Conservation (phyloP, 1,140 invertebrate genomes). For the Eulimnadia texana region DNA sequence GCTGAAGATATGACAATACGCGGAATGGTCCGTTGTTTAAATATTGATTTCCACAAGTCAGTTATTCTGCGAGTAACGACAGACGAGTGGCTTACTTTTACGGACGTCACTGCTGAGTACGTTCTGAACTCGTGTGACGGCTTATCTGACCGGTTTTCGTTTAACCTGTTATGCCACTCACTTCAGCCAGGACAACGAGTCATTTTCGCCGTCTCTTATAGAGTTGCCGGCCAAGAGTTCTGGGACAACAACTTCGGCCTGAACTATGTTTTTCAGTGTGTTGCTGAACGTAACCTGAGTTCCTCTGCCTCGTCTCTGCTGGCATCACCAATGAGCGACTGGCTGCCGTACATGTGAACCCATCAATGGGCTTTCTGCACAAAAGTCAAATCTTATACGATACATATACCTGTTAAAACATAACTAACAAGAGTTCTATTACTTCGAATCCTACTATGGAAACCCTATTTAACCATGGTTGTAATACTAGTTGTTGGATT, state of each 20-base stretch:
- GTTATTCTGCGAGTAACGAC: slow-evolving; percentile 73
- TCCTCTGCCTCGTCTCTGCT: slow-evolving; percentile 3
- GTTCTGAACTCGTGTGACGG: slow-evolving; percentile 79
- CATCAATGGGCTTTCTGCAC: not conserved
- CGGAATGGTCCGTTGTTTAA: slow-evolving; percentile 72
- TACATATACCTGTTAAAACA: too few relatives aligned
- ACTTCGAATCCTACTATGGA: too few relatives aligned
- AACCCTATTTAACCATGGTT: too few relatives aligned
- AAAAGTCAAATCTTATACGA: not conserved
- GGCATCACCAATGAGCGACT: not conserved
- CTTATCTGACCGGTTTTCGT: slow-evolving; percentile 68
- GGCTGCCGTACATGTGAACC: slow-evolving; percentile 13
- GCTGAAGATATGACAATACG: slow-evolving; percentile 58
- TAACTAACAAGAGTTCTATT: too few relatives aligned
- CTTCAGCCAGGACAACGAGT: slow-evolving; percentile 54
- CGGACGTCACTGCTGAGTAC: slow-evolving; percentile 67
- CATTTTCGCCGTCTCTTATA: slow-evolving; percentile 68
- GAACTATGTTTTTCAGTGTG: slow-evolving; percentile 72
- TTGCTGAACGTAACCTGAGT: not conserved
- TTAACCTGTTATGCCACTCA: slow-evolving; percentile 55
- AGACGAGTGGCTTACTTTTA: slow-evolving; percentile 69
- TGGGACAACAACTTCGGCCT: slow-evolving; percentile 78
- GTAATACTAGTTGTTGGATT: too few relatives aligned
- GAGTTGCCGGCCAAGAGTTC: slow-evolving; percentile 62
- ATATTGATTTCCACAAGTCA: slow-evolving; percentile 79